Base-by-base conservation (phyloP, 1,140 invertebrate species). In the Leptoteleia sp. region DNA sequence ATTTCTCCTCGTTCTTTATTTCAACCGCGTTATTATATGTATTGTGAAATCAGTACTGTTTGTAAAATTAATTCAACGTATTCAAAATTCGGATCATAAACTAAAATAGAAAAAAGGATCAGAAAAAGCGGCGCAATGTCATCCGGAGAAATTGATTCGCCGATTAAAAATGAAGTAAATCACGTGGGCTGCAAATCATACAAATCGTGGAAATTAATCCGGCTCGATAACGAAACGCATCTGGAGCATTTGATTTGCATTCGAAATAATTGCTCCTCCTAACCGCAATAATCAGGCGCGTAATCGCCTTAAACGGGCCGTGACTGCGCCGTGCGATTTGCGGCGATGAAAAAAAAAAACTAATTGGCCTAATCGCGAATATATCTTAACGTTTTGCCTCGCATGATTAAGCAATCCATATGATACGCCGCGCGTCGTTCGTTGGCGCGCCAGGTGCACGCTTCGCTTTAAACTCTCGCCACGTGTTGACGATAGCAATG, bases 381-480 rank as follows among this genome's bases (percentile, higher is more conserved):
- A 59, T 47, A 62, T 65, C 48, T 57, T 43, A 22, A 19, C 50
- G 25, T 35, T 38, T 38, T 9, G 13, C 1, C 16, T 42, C 52
- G n/a, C 54, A 61, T 71, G 59, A 71, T 77, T 71, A 77, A 77
- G 67, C 61, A 37, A 43, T 71, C 31, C 37, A 29, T 37, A 55
- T 62, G 57, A 71, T 65, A 64, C 48, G 55, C 55, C 12, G 27
- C 47, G 15, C 54, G 29, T 37, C 55, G 68, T 72, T 79, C 38
- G 76, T 78, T 73, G 45, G 16, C 0, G 70, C 70, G 35, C 70
- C 70, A 79, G 70, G 70, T 79, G 70, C 65, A 22, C 17, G 42
- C n/a, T 54, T 76, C 47, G 68, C 71, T 75, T 75, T 45, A 64
- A 50, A 73, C 61, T 45, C 68, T 67, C 67, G 45, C 67, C 61